Conservation (phyloP, 2,113 vertebrate genomes). For the Larimichthys crocea region DNA sequence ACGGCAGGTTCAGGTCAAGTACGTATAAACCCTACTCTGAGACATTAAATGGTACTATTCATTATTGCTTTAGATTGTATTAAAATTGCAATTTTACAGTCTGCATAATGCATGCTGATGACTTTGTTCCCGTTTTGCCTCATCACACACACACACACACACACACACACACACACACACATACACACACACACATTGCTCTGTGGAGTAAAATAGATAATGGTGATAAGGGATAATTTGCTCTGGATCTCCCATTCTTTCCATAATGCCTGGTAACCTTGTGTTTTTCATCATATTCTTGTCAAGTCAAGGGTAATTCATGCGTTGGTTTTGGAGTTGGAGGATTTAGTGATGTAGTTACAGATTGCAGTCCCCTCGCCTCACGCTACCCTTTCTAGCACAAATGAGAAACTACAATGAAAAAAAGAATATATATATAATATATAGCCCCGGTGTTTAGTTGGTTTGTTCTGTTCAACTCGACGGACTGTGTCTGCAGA, state of each 20-base stretch:
- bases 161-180: conserved; percentile 19
- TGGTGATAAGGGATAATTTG: not conserved
- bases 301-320: not conserved
- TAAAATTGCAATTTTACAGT: conserved; percentile 23
- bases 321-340: not conserved
- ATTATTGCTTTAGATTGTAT: conserved; percentile 23
- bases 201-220: not conserved
- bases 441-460: no score
- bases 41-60: conserved; percentile 16
- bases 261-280: not conserved
- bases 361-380: no score
- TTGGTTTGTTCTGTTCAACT: no score
- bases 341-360: no score
- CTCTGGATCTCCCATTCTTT: not conserved
- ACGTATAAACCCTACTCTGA: conserved; percentile 5
- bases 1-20: conserved; percentile 4
- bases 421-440: no score
- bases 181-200: not conserved
- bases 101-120: conserved; percentile 26
- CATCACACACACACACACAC: not conserved
- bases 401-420: no score
- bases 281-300: not conserved
- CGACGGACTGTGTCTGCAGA: no score
- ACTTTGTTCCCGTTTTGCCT: not conserved
- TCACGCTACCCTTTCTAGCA: no score